A percentile compares a stretch with the other conserved stretches of the same genome.
These are phyloP conservation scores for Melanocharis versteri DNA, from an alignment of 2,113 vertebrate genomes.

Conservation along the genomic window DNA sequence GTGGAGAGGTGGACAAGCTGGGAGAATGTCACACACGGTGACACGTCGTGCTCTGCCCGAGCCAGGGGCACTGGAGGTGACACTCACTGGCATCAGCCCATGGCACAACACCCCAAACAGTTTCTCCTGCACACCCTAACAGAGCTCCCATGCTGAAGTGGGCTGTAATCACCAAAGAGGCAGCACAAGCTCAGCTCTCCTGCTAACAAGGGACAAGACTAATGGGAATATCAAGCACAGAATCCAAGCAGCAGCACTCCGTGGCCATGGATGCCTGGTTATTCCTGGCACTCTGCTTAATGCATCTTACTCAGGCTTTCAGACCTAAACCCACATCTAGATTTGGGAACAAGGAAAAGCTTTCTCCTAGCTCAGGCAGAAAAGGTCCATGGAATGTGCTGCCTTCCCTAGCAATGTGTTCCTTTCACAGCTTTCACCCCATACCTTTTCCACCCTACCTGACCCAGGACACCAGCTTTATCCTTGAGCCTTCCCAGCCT, in stretches of 20 bases:
- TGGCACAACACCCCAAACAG: not conserved
- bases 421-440: not conserved
- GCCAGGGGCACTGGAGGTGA: not conserved
- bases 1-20: rapidly evolving
- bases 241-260: not conserved
- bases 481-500: not conserved
- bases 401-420: not conserved
- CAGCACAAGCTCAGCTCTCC: not conserved
- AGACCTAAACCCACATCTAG: not conserved
- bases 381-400: not conserved
- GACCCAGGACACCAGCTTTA: not conserved
- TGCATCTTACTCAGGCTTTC: not conserved
- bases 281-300: not conserved
- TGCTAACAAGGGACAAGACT: not conserved
- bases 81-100: not conserved
- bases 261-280: not conserved
- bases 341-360: not conserved
- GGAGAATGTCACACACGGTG: rapidly evolving
- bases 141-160: not conserved
- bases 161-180: not conserved
- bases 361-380: not conserved
- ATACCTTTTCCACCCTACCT: not conserved
- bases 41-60: rapidly evolving
- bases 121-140: not conserved
- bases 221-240: not conserved